Conservation (phyloP, 1,140 invertebrate species). For the Drosophila sp. region DNA sequence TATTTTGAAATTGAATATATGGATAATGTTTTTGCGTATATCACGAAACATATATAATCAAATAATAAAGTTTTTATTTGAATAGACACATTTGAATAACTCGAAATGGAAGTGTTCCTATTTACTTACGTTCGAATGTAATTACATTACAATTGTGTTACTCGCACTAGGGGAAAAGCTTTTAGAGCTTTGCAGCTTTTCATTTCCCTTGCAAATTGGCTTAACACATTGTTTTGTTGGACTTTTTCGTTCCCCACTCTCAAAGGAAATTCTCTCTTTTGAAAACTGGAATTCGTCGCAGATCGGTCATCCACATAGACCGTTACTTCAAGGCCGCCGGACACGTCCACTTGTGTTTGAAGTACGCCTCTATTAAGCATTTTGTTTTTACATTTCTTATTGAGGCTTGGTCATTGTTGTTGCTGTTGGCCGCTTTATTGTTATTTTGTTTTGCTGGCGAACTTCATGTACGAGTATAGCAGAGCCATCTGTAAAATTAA, state of each 20-base stretch:
- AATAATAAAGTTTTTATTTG: not conserved
- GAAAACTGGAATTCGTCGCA: not conserved
- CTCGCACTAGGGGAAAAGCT: slow-evolving; percentile 35
- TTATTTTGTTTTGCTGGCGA: slow-evolving; percentile 66
- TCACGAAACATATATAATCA: no score
- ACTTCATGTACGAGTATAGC: no score
- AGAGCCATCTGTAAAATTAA: slow-evolving; percentile 75
- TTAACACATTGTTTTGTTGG: not conserved
- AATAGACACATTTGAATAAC: not conserved
- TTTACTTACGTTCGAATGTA: not conserved
- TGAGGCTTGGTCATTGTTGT: slow-evolving; percentile 18
- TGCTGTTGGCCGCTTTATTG: slow-evolving; percentile 62
- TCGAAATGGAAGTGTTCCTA: not conserved
- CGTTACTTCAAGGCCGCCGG: slow-evolving; percentile 54
- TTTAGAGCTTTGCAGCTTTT: slow-evolving; percentile 36
- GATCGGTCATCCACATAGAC: slow-evolving; percentile 24
- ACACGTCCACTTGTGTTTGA: slow-evolving; percentile 15
- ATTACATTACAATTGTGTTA: slow-evolving; percentile 23
- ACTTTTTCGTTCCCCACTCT: not conserved
- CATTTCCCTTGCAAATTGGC: not conserved
- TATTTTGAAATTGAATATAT: no score
- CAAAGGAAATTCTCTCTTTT: slow-evolving; percentile 39
- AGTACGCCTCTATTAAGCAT: slow-evolving; percentile 11
- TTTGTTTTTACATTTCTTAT: slow-evolving; percentile 48
- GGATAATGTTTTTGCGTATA: no score